Evolutionary conservation across 2,888 invertebrate genomes (phyloP).

Genomic region (Tachina grossa): DNA sequence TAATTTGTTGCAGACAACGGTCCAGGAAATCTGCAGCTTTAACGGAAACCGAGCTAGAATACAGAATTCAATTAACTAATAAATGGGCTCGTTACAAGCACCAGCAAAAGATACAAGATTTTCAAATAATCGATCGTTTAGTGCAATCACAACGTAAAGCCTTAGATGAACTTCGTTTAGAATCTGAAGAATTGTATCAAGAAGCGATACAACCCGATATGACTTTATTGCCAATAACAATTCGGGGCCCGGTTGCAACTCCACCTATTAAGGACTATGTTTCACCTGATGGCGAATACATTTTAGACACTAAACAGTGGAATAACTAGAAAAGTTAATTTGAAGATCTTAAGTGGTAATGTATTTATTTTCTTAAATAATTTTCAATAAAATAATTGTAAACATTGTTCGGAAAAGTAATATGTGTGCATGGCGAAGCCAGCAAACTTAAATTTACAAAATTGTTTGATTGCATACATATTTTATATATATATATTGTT

Average conservation of each 20-base stretch:
- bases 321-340: conserved; percentile 81
- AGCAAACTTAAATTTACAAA: no score
- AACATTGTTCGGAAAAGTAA: no score
- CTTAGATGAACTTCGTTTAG: conserved; percentile 89
- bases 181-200: conserved; percentile 93
- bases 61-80: conserved; percentile 87
- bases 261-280: conserved; percentile 92
- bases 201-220: conserved; percentile 93
- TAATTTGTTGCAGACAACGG: conserved; percentile 82
- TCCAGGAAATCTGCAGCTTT: conserved; percentile 83
- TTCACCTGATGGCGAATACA: conserved; percentile 95
- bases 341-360: conserved; percentile 19
- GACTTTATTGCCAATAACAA: conserved; percentile 87
- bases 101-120: conserved; percentile 86
- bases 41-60: conserved; percentile 86
- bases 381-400: conserved; percentile 11
- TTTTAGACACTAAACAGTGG: conserved; percentile 92
- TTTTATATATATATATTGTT: no score
- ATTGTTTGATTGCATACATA: no score
- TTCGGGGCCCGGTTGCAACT: conserved; percentile 90
- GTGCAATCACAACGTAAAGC: conserved; percentile 89
- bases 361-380: not conserved
- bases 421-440: no score
- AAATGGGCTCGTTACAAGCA: conserved; percentile 90
- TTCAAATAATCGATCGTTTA: conserved; percentile 88